Conservation (phyloP, 2,888 invertebrate species). For the Scaptomyza cyrtandrae region DNA sequence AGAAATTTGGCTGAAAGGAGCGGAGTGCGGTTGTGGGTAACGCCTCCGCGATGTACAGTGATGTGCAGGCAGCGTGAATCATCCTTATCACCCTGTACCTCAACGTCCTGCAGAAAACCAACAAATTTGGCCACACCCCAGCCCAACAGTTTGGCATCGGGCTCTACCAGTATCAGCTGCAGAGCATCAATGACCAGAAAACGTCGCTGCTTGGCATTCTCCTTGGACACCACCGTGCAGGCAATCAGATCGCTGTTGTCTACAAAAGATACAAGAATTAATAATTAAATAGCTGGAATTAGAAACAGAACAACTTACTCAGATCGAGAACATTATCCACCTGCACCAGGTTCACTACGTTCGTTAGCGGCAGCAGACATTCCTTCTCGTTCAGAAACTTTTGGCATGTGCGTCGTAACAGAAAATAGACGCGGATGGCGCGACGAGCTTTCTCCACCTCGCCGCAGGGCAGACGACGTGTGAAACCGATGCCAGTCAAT, state of each 20-base stretch:
- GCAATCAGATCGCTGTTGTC: constrained; percentile 99
- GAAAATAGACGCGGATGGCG: constrained; percentile 96
- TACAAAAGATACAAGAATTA: constrained; percentile 83
- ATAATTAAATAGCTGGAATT: background rate
- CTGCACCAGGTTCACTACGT: constrained; percentile 94
- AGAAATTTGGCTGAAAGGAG: constrained; percentile 96
- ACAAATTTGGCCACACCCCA: constrained; percentile 99
- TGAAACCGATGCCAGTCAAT: constrained; percentile 97
- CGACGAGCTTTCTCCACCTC: constrained; percentile 95
- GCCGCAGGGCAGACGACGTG: constrained; percentile 97
- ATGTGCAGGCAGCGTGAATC: constrained; percentile 98
- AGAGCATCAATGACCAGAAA: constrained; percentile 98
- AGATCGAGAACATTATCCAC: constrained; percentile 97
- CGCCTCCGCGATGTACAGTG: constrained; percentile 93
- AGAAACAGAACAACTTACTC: constrained; percentile 87
- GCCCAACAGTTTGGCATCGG: constrained; percentile 96
- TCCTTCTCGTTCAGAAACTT: constrained; percentile 93
- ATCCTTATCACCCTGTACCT: constrained; percentile 97
- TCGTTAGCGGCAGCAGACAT: constrained; percentile 94
- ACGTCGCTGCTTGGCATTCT: constrained; percentile 94
- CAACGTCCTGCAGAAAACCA: constrained; percentile 97
- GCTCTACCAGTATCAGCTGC: constrained; percentile 98
- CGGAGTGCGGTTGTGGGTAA: constrained; percentile 89
- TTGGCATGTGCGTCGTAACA: constrained; percentile 92
- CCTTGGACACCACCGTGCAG: constrained; percentile 96